Percentiles rank a stretch among this genome's conserved stretches.
These are phyloP conservation scores for Pogonomyrmex barbatus DNA, from an alignment of 1,140 invertebrate genomes.

Conservation along the genomic window DNA sequence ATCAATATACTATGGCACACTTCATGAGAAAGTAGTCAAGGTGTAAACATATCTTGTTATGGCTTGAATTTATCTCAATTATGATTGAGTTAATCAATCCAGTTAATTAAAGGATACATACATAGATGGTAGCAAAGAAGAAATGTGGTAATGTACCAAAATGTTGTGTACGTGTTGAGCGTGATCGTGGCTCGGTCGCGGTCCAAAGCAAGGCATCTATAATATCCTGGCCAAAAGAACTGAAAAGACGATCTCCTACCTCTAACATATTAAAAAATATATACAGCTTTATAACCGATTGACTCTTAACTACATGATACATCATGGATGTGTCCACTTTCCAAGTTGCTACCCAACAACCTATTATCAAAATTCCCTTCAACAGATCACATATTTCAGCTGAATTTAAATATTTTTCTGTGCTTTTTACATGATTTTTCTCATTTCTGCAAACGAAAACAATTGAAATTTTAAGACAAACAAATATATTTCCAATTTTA, in stretches of 20 bases:
- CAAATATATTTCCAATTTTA: background rate
- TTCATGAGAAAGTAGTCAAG: conserved; percentile 78
- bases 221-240: conserved; percentile 99
- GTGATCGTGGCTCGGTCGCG: conserved; percentile 95
- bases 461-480: conserved; percentile 27
- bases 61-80: background rate
- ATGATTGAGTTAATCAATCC: background rate
- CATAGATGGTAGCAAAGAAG: conserved; percentile 95
- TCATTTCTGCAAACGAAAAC: conserved; percentile 74
- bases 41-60: conserved; percentile 4
- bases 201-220: conserved; percentile 99
- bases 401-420: conserved; percentile 90
- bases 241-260: conserved; percentile 97
- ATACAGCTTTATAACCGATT: conserved; percentile 99
- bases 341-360: conserved; percentile 94
- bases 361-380: conserved; percentile 95
- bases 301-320: conserved; percentile 99
- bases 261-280: conserved; percentile 99
- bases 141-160: conserved; percentile 95
- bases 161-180: conserved; percentile 90
- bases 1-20: conserved; percentile 97
- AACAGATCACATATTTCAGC: conserved; percentile 98
- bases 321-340: conserved; percentile 99
- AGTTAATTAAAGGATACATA: conserved; percentile 93
- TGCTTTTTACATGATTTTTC: conserved; percentile 72